Evolutionary conservation across 2,888 invertebrate species (phyloP).

Genomic region (Nasonia oneida): DNA sequence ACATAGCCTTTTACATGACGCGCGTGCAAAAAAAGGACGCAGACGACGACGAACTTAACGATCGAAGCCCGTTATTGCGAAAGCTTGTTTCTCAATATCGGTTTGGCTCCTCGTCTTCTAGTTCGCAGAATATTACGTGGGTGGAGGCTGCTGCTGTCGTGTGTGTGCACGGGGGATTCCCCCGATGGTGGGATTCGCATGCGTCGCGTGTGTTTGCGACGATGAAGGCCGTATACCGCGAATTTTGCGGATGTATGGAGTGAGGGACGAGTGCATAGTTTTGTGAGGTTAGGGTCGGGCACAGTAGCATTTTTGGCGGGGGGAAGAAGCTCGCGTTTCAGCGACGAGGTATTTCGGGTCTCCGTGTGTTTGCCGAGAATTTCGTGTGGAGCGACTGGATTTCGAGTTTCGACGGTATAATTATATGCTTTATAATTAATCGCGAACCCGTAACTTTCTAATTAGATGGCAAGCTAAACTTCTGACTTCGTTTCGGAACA

Average conservation of each 20-base stretch:
- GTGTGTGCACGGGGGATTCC: background rate
- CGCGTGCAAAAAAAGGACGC: background rate
- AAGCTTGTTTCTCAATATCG: conserved; percentile 24
- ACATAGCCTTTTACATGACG: background rate
- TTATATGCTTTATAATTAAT: background rate
- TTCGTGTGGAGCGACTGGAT: background rate
- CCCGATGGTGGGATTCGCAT: background rate
- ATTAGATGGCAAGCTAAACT: background rate
- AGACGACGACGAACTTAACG: background rate
- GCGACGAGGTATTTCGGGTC: background rate
- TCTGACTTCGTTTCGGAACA: background rate
- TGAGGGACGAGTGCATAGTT: background rate
- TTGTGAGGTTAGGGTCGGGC: background rate
- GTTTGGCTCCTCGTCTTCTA: background rate
- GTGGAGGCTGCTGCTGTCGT: background rate
- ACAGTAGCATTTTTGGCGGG: background rate
- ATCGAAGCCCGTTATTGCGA: conserved; percentile 14
- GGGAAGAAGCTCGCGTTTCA: background rate
- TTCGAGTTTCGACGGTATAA: background rate
- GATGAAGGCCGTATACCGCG: background rate
- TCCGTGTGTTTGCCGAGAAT: background rate
- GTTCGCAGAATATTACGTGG: conserved; percentile 18
- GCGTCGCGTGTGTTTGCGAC: background rate
- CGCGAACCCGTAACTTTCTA: background rate
- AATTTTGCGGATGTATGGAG: background rate